phyloP scores from a whole-genome alignment of 2,888 invertebrate species.

The Chelonus formosanus region DNA sequence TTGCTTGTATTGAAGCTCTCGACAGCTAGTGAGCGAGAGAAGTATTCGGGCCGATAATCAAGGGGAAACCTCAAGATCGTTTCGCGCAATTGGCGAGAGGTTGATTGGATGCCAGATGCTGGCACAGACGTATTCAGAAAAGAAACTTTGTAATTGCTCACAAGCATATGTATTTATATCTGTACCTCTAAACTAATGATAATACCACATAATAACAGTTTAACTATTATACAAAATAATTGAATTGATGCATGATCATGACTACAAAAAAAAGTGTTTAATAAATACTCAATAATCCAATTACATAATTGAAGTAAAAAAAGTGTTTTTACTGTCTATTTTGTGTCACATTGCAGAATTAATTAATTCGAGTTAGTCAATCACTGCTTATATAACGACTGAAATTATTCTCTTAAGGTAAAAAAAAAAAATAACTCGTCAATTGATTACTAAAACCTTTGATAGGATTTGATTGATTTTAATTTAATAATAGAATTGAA shows the following conservation, averaged over 20 bases:
- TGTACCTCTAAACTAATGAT: background rate
- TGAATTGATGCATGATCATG: background rate
- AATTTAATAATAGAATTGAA: too few relatives aligned
- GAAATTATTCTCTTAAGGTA: too few relatives aligned
- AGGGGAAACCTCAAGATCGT: slow-evolving; percentile 39
- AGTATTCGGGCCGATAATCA: slow-evolving; percentile 36
- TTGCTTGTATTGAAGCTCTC: background rate
- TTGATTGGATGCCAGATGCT: slow-evolving; percentile 41
- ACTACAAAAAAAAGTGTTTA: too few relatives aligned
- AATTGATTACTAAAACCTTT: too few relatives aligned
- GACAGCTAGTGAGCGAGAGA: background rate
- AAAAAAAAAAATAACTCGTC: too few relatives aligned
- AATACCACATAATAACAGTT: background rate
- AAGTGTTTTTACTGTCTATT: too few relatives aligned
- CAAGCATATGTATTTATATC: slow-evolving; percentile 12
- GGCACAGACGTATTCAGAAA: slow-evolving; percentile 6
- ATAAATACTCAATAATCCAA: too few relatives aligned
- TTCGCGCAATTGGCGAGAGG: slow-evolving; percentile 40
- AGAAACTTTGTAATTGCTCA: slow-evolving; percentile 22
- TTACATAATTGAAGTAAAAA: too few relatives aligned
- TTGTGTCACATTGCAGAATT: background rate
- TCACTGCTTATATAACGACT: background rate
- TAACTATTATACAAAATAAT: background rate
- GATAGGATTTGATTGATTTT: too few relatives aligned
- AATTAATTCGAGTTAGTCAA: slow-evolving; percentile 2